Base-by-base conservation (phyloP, 1,140 invertebrate genomes). In the Monomorium pharaonis region DNA sequence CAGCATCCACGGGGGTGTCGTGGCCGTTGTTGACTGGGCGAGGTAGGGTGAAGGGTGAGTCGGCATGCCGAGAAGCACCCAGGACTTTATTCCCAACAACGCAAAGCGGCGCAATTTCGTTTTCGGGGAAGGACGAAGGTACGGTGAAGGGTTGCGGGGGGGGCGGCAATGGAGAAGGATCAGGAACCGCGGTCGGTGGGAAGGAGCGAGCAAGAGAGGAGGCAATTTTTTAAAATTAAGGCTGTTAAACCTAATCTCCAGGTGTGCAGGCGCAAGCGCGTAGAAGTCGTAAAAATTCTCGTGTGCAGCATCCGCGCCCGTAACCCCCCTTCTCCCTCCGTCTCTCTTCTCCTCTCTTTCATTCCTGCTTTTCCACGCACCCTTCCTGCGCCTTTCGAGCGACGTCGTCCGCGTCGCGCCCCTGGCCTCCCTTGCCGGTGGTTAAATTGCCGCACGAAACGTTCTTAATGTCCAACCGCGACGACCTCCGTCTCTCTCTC, bases 181-280 rank as follows among this genome's bases (percentile, higher is more conserved):
- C 62, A 63, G 80, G 65, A 60, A 44, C 62, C 65, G 10, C 58
- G 67, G 47, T 56, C 75, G 44, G 54, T 72, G 60, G 30, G 33
- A 86, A 78, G 87, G 72, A 86, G 65, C 33, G 63, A 74, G 86
- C 44, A 88, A 69, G 83, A 84, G 88, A 84, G 75, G 85, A 51
- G 89, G 91, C 91, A 91, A 92, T 94, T 93, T 94, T 94, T 94
- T 92, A 91, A 94, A 94, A 94, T 94, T 94, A 94, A 93, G 90
- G 90, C 90, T 91, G 92, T 94, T 94, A 93, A 92, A 94, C 90
- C 91, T 94, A 94, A 94, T 94, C 93, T 93, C 77, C 89, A 83
- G 85, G 89, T 89, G 86, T 80, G 85, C 84, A 84, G 75, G 87
- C 89, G 89, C 89, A 90, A 84, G 90, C 83, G 86, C 77, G 60